Conservation (phyloP, 2,888 invertebrate species). For the Lumbricus terrestris region DNA sequence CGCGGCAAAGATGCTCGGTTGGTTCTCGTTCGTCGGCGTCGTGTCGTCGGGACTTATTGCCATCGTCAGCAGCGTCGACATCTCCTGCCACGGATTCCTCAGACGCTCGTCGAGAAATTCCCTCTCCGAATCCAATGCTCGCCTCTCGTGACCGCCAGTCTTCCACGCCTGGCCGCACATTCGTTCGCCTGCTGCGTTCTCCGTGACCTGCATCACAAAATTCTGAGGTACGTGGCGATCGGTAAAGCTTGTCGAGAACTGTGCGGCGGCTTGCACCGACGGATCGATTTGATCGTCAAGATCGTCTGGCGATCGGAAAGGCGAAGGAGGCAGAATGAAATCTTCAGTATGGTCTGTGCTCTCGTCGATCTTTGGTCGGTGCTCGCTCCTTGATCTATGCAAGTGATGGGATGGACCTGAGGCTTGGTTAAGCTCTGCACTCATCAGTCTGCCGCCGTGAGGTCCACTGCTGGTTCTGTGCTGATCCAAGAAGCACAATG, state of each 20-base stretch:
- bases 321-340: constrained; percentile 4
- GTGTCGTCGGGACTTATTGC: constrained; percentile 19
- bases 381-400: background rate
- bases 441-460: background rate
- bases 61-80: background rate
- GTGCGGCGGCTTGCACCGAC: background rate
- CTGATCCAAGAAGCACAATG: background rate
- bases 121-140: background rate
- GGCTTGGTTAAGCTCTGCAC: background rate
- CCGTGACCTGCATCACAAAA: background rate
- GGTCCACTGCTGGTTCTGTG: background rate
- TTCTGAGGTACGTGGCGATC: background rate
- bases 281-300: background rate
- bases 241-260: background rate
- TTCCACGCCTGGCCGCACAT: constrained; percentile 1
- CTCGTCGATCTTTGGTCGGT: background rate
- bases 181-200: background rate
- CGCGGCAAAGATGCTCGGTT: background rate
- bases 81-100: constrained; percentile 4
- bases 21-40: constrained; percentile 22
- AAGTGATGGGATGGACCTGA: background rate
- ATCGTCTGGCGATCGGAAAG: constrained; percentile 9
- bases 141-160: background rate
- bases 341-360: background rate
- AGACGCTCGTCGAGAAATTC: constrained; percentile 5